phyloP scores from a whole-genome alignment of 2,888 invertebrate species.

The Rhagonycha lutea region DNA sequence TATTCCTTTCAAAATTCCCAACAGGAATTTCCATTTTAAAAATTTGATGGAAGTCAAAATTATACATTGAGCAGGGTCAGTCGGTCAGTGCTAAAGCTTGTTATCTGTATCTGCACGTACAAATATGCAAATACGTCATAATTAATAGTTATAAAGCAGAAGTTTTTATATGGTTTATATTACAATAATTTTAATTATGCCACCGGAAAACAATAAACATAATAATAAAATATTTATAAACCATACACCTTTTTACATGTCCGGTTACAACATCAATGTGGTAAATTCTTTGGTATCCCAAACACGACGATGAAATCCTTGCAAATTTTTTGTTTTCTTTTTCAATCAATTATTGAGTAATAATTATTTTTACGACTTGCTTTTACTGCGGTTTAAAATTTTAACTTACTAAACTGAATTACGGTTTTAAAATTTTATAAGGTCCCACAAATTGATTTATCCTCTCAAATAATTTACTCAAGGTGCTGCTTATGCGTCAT shows the following conservation, averaged over 20 bases:
- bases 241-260: not conserved
- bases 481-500: not conserved
- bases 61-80: no score
- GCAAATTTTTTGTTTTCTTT: not conserved
- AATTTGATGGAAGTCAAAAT: no score
- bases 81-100: no score
- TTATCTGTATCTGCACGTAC: no score
- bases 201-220: not conserved
- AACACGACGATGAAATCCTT: not conserved
- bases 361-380: not conserved
- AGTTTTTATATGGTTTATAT: not conserved
- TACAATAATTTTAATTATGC: not conserved
- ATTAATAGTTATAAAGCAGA: not conserved
- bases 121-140: not conserved
- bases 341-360: not conserved
- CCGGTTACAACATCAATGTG: not conserved
- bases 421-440: not conserved
- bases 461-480: not conserved
- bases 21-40: no score
- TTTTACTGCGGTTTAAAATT: not conserved
- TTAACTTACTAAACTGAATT: not conserved
- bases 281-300: not conserved
- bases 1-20: no score
- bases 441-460: not conserved
- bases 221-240: not conserved